These are phyloP conservation scores for Belonocnema kinseyi DNA, from an alignment of 1,140 invertebrate species.

Conservation along the genomic window DNA sequence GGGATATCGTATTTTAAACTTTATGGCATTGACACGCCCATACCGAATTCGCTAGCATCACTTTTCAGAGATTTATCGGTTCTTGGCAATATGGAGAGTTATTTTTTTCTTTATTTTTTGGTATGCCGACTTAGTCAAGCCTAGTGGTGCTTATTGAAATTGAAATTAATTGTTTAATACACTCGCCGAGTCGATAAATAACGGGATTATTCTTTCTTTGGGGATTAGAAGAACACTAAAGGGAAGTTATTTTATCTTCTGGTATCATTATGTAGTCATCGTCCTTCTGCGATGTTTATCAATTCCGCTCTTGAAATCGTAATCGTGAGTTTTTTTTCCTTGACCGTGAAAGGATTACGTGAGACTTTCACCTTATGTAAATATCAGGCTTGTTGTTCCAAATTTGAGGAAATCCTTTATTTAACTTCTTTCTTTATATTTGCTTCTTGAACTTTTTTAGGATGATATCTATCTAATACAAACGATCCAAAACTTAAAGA, in stretches of 20 bases:
- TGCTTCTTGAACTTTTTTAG: background rate
- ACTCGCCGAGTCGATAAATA: no score
- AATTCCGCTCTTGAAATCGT: background rate
- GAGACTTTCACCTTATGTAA: slow-evolving; percentile 6
- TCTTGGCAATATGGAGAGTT: no score
- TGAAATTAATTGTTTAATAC: no score
- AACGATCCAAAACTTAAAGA: no score
- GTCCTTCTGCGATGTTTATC: background rate
- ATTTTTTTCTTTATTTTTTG: no score
- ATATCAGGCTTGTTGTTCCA: background rate
- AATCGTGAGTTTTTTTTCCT: background rate
- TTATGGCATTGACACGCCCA: slow-evolving; percentile 68
- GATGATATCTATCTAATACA: no score
- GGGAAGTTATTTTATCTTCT: no score
- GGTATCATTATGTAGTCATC: no score
- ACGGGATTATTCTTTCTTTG: no score
- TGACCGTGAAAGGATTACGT: slow-evolving; percentile 6
- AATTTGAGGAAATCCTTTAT: background rate
- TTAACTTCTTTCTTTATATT: background rate
- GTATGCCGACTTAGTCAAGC: no score
- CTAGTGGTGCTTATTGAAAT: no score
- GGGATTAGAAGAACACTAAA: no score
- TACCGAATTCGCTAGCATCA: slow-evolving; percentile 61
- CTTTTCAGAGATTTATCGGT: slow-evolving; percentile 13
- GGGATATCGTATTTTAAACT: slow-evolving; percentile 70